Percentiles rank a stretch among this genome's conserved stretches.
Conservation (phyloP, 37 sponge, comb jelly and placozoan genomes). For the Beroe forskalii region DNA sequence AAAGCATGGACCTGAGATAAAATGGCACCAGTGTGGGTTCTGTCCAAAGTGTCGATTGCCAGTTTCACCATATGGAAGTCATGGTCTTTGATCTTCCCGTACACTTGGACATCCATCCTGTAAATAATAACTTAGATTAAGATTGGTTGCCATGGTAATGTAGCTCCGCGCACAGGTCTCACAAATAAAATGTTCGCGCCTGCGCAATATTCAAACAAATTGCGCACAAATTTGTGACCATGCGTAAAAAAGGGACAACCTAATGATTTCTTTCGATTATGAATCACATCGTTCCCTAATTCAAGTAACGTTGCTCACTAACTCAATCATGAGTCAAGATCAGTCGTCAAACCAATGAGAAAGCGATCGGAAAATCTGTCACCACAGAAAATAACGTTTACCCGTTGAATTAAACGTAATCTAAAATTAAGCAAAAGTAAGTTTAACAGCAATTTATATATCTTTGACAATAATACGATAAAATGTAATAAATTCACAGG, state of each 20-base stretch:
- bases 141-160: not conserved
- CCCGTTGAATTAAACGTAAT: too few relatives aligned
- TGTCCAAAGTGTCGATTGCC: slow-evolving; percentile 13
- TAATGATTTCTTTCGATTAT: too few relatives aligned
- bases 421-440: not conserved
- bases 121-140: not conserved
- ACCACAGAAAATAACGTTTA: too few relatives aligned
- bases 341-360: too few relatives aligned
- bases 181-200: not conserved
- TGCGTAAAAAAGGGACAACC: not conserved
- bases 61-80: slow-evolving; percentile 36
- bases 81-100: slow-evolving; percentile 47
- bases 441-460: not conserved
- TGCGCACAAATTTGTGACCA: not conserved
- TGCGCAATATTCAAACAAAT: not conserved
- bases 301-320: too few relatives aligned
- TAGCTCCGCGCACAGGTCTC: not conserved
- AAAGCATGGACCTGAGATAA: not conserved
- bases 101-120: slow-evolving; percentile 14
- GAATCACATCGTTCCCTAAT: too few relatives aligned
- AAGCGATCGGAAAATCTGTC: too few relatives aligned
- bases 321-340: too few relatives aligned
- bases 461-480: not conserved
- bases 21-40: slow-evolving; percentile 13
- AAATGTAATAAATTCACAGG: not conserved